Evolutionary conservation across 2,888 invertebrate genomes (phyloP).

Genomic region (Ferrisia virgata): DNA sequence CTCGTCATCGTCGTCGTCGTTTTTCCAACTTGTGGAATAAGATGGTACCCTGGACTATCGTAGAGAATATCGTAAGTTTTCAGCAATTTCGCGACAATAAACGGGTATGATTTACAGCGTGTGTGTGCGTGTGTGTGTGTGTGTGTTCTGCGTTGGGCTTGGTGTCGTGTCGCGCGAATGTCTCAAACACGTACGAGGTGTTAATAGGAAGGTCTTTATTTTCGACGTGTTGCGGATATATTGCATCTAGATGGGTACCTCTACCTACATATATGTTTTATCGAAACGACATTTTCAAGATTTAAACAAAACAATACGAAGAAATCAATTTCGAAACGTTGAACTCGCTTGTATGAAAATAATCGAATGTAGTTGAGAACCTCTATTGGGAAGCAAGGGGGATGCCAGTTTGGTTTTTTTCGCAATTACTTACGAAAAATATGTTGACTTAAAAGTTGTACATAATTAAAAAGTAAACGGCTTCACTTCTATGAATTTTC

Average conservation of each 20-base stretch:
- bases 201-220: background rate
- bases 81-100: background rate
- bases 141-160: too few species aligned
- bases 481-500: too few species aligned
- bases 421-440: too few species aligned
- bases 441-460: too few species aligned
- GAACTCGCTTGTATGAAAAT: too few species aligned
- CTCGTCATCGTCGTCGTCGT: background rate
- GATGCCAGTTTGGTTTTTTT: too few species aligned
- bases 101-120: background rate
- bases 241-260: too few species aligned
- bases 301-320: background rate
- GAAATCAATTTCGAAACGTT: background rate
- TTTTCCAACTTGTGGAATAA: background rate
- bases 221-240: background rate
- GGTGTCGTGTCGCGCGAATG: too few species aligned
- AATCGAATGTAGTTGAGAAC: too few species aligned
- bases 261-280: too few species aligned
- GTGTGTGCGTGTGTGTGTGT: background rate
- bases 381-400: too few species aligned
- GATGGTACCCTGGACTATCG: slow-evolving; percentile 3
- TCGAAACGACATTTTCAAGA: background rate
- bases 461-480: too few species aligned
- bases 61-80: background rate
- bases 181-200: background rate